These are phyloP conservation scores for Tupiocoris notatus DNA, from an alignment of 2,888 invertebrate genomes.

Conservation along the genomic window DNA sequence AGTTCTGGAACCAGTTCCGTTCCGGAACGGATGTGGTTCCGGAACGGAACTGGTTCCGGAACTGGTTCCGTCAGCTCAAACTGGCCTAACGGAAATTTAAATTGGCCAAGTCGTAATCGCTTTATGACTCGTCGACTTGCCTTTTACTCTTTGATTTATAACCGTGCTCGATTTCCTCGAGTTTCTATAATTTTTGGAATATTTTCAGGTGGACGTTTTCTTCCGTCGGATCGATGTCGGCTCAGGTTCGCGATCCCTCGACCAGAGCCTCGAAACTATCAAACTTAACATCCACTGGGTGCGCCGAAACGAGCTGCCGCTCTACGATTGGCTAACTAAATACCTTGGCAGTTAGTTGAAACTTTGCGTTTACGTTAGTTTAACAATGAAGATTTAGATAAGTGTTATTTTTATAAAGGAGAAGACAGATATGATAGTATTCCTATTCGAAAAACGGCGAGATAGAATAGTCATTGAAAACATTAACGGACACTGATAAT, in stretches of 20 bases:
- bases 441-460: not conserved
- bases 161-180: not conserved
- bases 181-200: not conserved
- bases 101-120: too few relatives aligned
- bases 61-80: too few relatives aligned
- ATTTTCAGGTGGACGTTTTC: slow-evolving; percentile 61
- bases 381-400: slow-evolving; percentile 38
- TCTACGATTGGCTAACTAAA: slow-evolving; percentile 59
- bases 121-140: too few relatives aligned
- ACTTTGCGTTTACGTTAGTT: slow-evolving; percentile 34
- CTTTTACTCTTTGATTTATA: not conserved
- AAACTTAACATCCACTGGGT: slow-evolving; percentile 82
- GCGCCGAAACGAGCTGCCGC: slow-evolving; percentile 57
- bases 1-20: too few relatives aligned
- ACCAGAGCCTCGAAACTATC: slow-evolving; percentile 75
- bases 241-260: slow-evolving; percentile 62
- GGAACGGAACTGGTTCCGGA: too few relatives aligned
- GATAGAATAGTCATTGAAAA: too few relatives aligned
- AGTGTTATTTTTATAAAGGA: slow-evolving; percentile 45
- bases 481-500: slow-evolving; percentile 13
- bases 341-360: slow-evolving; percentile 50
- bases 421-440: not conserved
- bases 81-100: too few relatives aligned
- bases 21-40: too few relatives aligned
- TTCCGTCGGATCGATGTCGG: slow-evolving; percentile 61